These are phyloP conservation scores for Busseola fusca DNA, from an alignment of 2,888 invertebrate genomes.

Conservation along the genomic window DNA sequence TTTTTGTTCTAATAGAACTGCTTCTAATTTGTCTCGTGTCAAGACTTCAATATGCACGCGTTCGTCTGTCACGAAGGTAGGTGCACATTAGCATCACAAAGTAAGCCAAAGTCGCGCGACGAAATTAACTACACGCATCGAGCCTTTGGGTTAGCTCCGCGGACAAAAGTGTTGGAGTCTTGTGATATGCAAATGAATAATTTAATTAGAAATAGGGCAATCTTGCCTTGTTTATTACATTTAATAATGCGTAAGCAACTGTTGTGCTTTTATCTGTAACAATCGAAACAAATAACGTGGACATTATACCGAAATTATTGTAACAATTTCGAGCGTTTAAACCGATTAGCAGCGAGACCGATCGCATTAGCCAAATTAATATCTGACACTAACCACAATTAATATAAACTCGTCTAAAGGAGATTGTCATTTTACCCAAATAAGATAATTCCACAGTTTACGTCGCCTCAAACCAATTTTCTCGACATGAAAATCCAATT, in stretches of 20 bases:
- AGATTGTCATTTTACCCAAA: constrained; percentile 27
- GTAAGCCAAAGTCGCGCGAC: constrained; percentile 67
- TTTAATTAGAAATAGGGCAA: constrained; percentile 11
- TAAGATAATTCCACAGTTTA: constrained; percentile 10
- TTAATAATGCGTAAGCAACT: neutral
- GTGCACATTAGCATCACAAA: constrained; percentile 79
- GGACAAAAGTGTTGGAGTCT: constrained; percentile 42
- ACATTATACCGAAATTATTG: constrained; percentile 28
- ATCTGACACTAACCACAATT: constrained; percentile 24
- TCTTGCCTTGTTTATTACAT: neutral
- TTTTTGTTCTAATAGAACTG: constrained; percentile 44
- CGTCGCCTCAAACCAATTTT: constrained; percentile 29
- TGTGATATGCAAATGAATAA: constrained; percentile 38
- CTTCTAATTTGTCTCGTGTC: constrained; percentile 63
- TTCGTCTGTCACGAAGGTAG: constrained; percentile 50
- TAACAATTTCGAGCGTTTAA: constrained; percentile 39
- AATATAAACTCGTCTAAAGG: constrained; percentile 30
- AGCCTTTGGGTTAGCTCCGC: constrained; percentile 51
- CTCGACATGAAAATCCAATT: constrained; percentile 25
- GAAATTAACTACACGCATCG: constrained; percentile 74
- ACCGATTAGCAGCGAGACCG: constrained; percentile 30
- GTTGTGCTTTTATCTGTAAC: constrained; percentile 4
- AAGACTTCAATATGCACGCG: constrained; percentile 67
- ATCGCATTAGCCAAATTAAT: constrained; percentile 40
- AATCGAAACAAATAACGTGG: constrained; percentile 8